phyloP scores from a whole-genome alignment of 1,140 invertebrate genomes.

The Drosophila kanapiae region DNA sequence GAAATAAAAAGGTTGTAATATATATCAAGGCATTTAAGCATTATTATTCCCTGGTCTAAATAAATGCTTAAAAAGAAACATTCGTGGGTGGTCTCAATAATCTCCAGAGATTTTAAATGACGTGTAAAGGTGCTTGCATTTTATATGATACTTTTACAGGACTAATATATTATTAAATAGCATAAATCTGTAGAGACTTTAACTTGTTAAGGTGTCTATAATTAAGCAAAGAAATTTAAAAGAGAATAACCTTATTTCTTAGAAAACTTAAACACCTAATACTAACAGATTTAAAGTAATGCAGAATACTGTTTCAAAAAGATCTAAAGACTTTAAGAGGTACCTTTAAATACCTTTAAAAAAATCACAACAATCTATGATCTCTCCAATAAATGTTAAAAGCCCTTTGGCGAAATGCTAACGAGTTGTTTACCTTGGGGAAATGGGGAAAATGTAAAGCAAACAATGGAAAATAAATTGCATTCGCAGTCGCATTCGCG shows the following conservation, averaged over 20 bases:
- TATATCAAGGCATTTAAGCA: neutral
- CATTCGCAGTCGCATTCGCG: slow-evolving; percentile 27
- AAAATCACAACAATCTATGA: neutral
- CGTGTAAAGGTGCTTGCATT: neutral
- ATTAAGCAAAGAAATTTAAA: neutral
- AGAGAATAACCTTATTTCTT: neutral
- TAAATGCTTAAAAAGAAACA: neutral
- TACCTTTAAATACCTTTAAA: neutral
- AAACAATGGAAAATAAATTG: slow-evolving; percentile 41
- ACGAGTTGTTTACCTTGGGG: slow-evolving; percentile 31
- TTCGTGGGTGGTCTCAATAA: neutral
- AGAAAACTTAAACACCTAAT: neutral
- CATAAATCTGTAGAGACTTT: neutral
- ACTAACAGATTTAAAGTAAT: neutral
- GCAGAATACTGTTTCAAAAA: neutral
- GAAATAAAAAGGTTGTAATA: neutral
- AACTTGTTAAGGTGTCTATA: neutral
- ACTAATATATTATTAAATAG: too few species aligned
- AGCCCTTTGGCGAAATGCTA: slow-evolving; percentile 2
- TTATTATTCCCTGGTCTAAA: neutral
- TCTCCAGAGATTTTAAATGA: neutral
- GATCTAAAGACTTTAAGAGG: neutral
- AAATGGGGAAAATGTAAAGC: slow-evolving; percentile 28
- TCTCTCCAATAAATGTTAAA: neutral
- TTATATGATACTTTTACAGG: too few species aligned